A percentile compares a stretch with the other conserved stretches of the same genome.
phyloP scores from a whole-genome alignment of 2,797 vertebrate genomes.

The Acomys russatus region DNA sequence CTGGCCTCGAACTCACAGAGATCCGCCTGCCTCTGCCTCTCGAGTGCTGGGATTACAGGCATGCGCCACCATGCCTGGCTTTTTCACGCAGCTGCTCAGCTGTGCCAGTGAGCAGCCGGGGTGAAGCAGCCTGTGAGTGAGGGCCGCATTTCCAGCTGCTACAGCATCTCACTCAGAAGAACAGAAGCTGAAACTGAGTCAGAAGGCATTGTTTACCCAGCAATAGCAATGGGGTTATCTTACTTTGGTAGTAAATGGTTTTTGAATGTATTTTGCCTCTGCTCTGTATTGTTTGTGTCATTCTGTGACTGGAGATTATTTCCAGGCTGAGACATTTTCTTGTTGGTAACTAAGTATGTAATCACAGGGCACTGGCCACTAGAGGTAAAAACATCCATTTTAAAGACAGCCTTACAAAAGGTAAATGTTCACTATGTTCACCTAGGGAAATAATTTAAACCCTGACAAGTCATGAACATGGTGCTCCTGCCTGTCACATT shows the following conservation, averaged over 20 bases:
- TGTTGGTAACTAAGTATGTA: slow-evolving; percentile 52
- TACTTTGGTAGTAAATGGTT: slow-evolving; percentile 6
- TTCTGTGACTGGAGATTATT: background rate
- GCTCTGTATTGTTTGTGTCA: slow-evolving; percentile 6
- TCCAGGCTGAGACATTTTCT: slow-evolving; percentile 12
- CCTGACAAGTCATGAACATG: background rate
- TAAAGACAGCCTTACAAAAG: background rate
- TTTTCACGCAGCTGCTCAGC: background rate
- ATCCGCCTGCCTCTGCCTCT: no score
- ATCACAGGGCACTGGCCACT: background rate
- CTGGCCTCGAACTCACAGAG: no score
- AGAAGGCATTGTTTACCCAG: background rate
- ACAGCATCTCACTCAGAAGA: background rate
- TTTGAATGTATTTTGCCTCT: background rate
- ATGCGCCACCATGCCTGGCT: no score
- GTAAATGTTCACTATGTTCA: background rate
- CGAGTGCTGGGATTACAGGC: no score
- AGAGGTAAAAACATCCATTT: slow-evolving; percentile 41
- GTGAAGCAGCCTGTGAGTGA: background rate
- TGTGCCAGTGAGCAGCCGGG: background rate
- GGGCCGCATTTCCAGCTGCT: background rate
- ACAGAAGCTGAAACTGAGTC: background rate
- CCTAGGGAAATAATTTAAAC: background rate
- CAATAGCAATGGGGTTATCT: background rate
- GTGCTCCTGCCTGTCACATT: background rate